These are phyloP conservation scores for Drosophila nr. medialis DNA, from an alignment of 2,888 invertebrate genomes.

Conservation along the genomic window DNA sequence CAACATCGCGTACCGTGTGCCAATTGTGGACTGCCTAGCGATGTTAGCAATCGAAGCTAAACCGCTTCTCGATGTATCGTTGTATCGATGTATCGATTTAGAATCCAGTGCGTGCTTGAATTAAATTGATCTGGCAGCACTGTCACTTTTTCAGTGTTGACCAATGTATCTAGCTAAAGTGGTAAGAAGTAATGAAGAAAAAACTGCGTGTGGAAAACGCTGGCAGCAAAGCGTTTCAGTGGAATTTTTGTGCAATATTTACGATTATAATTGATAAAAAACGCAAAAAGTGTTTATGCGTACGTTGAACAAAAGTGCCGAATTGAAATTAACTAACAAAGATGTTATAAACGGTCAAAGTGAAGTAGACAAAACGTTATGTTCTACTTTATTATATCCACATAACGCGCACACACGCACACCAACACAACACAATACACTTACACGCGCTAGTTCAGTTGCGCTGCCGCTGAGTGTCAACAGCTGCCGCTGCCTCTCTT, in stretches of 20 bases:
- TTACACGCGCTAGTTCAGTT: constrained; percentile 10
- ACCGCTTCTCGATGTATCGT: not conserved
- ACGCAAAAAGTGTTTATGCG: constrained; percentile 17
- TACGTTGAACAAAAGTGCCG: constrained; percentile 24
- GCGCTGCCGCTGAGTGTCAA: constrained; percentile 66
- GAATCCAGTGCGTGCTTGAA: not conserved
- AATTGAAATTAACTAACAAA: constrained; percentile 24
- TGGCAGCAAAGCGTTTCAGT: constrained; percentile 55
- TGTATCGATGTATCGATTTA: not conserved
- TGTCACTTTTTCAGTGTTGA: constrained; percentile 29
- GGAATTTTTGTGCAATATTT: constrained; percentile 32
- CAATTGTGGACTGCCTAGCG: constrained; percentile 42
- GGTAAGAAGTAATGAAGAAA: constrained; percentile 38
- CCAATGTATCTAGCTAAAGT: constrained; percentile 29
- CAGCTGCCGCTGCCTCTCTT: constrained; percentile 58
- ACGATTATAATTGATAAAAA: constrained; percentile 17
- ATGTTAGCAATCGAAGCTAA: constrained; percentile 13
- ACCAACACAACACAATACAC: constrained; percentile 13
- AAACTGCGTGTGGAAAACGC: constrained; percentile 63
- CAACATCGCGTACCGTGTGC: constrained; percentile 63
- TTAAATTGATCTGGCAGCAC: constrained; percentile 26
- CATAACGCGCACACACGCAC: constrained; percentile 62
- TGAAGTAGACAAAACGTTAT: constrained; percentile 59
- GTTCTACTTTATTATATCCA: constrained; percentile 67
- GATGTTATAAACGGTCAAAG: constrained; percentile 46